A percentile compares a stretch with the other conserved stretches of the same genome.
Evolutionary conservation across 2,113 vertebrate species (phyloP).

Genomic region (Albula glossodonta): DNA sequence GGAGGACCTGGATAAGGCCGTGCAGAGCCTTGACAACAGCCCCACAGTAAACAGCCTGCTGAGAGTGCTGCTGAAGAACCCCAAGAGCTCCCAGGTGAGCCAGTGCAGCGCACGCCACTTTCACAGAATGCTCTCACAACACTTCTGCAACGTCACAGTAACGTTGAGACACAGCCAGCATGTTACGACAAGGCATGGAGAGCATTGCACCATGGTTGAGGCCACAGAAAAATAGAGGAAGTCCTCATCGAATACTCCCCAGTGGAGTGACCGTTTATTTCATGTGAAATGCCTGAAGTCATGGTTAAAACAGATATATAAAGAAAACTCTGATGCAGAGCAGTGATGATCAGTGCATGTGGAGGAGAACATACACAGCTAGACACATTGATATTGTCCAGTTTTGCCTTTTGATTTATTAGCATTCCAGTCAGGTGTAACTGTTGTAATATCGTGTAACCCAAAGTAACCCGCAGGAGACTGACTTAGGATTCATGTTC

Average conservation of each 20-base stretch:
- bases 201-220: neutral
- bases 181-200: neutral
- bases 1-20: conserved; percentile 84
- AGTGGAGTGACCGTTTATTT: neutral
- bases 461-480: neutral
- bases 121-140: neutral
- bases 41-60: conserved; percentile 78
- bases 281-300: no score
- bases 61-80: conserved; percentile 81
- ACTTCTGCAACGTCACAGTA: neutral
- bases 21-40: conserved; percentile 74
- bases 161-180: neutral
- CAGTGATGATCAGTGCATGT: neutral
- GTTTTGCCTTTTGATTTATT: neutral
- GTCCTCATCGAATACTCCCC: neutral
- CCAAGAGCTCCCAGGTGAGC: conserved; percentile 84
- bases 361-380: neutral
- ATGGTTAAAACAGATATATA: neutral
- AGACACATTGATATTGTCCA: neutral
- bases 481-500: neutral
- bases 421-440: neutral
- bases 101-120: neutral
- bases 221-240: neutral
- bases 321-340: neutral
- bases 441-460: neutral